Base-by-base conservation (phyloP, 2,113 vertebrate genomes). In the Boleophthalmus pectinirostris region DNA sequence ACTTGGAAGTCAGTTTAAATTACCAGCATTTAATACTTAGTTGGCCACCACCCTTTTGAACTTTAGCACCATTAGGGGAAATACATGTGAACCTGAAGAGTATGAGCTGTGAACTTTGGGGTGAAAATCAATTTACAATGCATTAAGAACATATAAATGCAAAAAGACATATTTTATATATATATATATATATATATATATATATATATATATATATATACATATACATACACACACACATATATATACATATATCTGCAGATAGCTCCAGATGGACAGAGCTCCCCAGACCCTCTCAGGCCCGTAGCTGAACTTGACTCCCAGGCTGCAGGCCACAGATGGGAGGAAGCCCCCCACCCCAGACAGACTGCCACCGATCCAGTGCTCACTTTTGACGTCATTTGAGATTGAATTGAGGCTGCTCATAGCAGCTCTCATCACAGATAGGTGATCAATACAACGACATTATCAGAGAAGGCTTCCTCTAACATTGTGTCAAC, bases 221-320 rank as follows among this genome's bases (percentile, higher is more conserved):
- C 83, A 23, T 68, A 73, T 75, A 75, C 61, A 85, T 74, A 47
- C 68, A 68, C 85, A 70, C 77, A 29, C 29, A 29, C 29, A 2
- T 87, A 72, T n/a, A 66, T 81, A 76, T 81, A 90, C 77, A 86
- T 74, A 82, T 83, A 20, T 88, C 90, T 93, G 91, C 88, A 93
- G 85, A 93, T 88, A 90, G 74, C 87, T 90, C 90, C 92, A 93
- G 92, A 93, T 93, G 93, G 91, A 92, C 85, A 78, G 80, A 92
- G 92, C 91, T 87, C 81, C 79, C 75, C 69, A 75, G 85, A 88
- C 88, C 90, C 85, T 78, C 87, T 81, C 74, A 89, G 88, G 15
- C 89, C 85, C 74, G 67, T 88, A 84, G 85, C 82, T 94, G 93
- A 94, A 94, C 92, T 93, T 94, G 93, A 94, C 92, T 93, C 90